phyloP scores from a whole-genome alignment of 2,797 vertebrate genomes.

The Centropyge bicolor region DNA sequence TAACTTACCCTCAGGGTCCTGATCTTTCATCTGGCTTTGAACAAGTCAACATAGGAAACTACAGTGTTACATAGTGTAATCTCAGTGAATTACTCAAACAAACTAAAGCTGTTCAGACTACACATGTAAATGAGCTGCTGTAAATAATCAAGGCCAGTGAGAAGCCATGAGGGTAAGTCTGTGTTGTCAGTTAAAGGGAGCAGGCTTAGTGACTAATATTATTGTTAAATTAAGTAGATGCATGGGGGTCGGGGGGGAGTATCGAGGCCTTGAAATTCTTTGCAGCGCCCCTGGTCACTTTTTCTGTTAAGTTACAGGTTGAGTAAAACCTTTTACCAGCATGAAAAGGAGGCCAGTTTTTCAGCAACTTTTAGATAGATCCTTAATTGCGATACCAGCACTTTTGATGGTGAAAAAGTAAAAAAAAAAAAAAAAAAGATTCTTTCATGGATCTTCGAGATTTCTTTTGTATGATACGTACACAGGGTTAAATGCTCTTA shows the following conservation, averaged over 20 bases:
- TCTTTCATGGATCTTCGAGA: conserved; percentile 59
- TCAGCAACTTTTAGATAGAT: conserved; percentile 49
- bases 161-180: conserved; percentile 27
- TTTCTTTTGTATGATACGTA: conserved; percentile 70
- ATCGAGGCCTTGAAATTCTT: conserved; percentile 8
- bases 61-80: conserved; percentile 16
- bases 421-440: conserved; percentile 30
- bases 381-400: conserved; percentile 74
- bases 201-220: conserved; percentile 36
- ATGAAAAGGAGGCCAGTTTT: conserved; percentile 62
- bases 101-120: conserved; percentile 26
- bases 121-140: conserved; percentile 35
- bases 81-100: conserved; percentile 45
- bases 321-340: conserved; percentile 59
- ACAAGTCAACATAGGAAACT: conserved; percentile 22
- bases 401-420: conserved; percentile 65
- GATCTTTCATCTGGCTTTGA: conserved; percentile 46
- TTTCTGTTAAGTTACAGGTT: conserved; percentile 37
- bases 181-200: conserved; percentile 21
- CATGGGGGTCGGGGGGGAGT: conserved; percentile 13
- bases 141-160: conserved; percentile 51
- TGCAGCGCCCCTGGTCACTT: conserved; percentile 22
- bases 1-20: conserved; percentile 71
- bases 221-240: conserved; percentile 42
- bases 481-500: conserved; percentile 74